A percentile compares a stretch with the other conserved stretches of the same genome.
phyloP scores from a whole-genome alignment of 2,797 vertebrate genomes.

The Acanthornis magna region DNA sequence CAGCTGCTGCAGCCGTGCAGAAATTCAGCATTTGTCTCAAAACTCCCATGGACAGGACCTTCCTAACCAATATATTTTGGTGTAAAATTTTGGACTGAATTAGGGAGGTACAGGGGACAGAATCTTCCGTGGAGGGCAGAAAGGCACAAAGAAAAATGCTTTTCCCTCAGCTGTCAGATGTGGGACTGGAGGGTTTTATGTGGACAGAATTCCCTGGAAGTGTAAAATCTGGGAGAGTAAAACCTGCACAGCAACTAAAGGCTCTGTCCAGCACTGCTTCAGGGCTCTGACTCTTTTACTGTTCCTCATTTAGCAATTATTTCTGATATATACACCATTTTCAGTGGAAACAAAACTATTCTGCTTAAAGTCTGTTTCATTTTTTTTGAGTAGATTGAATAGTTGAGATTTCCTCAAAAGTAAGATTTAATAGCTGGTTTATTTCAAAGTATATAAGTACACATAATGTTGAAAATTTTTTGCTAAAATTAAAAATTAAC shows the following conservation, averaged over 20 bases:
- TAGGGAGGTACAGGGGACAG: not conserved
- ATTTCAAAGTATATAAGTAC: not conserved
- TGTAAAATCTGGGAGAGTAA: not conserved
- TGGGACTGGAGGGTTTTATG: not conserved
- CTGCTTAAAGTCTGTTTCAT: not conserved
- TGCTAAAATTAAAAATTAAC: not conserved
- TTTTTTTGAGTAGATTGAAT: not conserved
- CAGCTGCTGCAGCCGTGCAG: not conserved
- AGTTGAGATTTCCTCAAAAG: not conserved
- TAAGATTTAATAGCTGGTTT: not conserved
- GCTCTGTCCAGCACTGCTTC: not conserved
- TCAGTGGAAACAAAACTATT: not conserved
- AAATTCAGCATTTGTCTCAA: not conserved
- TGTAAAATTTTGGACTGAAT: not conserved
- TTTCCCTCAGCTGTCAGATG: not conserved
- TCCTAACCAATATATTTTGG: not conserved
- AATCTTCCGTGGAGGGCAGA: not conserved
- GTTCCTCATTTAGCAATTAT: not conserved
- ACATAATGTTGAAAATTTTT: not conserved
- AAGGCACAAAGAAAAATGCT: not conserved
- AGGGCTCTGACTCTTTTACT: not conserved
- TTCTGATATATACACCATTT: not conserved
- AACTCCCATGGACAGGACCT: not conserved
- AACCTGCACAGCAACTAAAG: not conserved
- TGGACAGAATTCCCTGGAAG: not conserved